phyloP scores from a whole-genome alignment of 2,888 invertebrate genomes.

The Lasioglossum vierecki region DNA sequence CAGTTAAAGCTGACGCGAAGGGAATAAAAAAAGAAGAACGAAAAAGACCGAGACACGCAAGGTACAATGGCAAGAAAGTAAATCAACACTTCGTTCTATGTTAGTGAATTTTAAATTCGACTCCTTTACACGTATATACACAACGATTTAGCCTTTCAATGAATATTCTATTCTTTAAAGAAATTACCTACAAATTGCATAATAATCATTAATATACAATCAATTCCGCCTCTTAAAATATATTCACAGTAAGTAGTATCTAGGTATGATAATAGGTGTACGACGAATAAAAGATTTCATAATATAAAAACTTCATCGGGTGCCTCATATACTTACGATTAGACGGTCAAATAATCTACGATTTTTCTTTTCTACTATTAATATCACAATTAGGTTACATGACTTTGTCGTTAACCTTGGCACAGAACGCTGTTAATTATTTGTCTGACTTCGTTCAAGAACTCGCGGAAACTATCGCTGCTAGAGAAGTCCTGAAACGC shows the following conservation, averaged over 20 bases:
- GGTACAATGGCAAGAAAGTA: slow-evolving; percentile 3
- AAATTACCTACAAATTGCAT: slow-evolving; percentile 25
- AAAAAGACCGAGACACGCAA: background rate
- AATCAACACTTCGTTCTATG: background rate
- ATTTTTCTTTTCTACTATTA: slow-evolving; percentile 22
- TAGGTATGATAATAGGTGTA: slow-evolving; percentile 9
- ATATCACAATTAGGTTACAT: slow-evolving; percentile 50
- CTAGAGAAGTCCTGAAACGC: slow-evolving; percentile 78
- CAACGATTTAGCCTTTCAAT: slow-evolving; percentile 23
- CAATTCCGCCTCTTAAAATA: slow-evolving; percentile 48
- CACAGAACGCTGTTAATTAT: slow-evolving; percentile 70
- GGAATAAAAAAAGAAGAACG: slow-evolving; percentile 18
- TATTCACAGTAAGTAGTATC: slow-evolving; percentile 45
- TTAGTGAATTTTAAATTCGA: slow-evolving; percentile 22
- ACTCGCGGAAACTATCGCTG: slow-evolving; percentile 74
- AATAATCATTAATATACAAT: slow-evolving; percentile 47
- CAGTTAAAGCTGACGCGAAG: slow-evolving; percentile 81
- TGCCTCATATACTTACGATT: background rate
- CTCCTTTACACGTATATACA: slow-evolving; percentile 36
- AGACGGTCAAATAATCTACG: slow-evolving; percentile 14
- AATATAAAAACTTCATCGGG: slow-evolving; percentile 34
- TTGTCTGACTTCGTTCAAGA: slow-evolving; percentile 75
- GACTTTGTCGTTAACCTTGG: slow-evolving; percentile 47
- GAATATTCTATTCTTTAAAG: slow-evolving; percentile 31
- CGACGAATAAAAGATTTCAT: slow-evolving; percentile 35